Conservation (phyloP, 2,113 vertebrate genomes). For the Antigone vipio region DNA sequence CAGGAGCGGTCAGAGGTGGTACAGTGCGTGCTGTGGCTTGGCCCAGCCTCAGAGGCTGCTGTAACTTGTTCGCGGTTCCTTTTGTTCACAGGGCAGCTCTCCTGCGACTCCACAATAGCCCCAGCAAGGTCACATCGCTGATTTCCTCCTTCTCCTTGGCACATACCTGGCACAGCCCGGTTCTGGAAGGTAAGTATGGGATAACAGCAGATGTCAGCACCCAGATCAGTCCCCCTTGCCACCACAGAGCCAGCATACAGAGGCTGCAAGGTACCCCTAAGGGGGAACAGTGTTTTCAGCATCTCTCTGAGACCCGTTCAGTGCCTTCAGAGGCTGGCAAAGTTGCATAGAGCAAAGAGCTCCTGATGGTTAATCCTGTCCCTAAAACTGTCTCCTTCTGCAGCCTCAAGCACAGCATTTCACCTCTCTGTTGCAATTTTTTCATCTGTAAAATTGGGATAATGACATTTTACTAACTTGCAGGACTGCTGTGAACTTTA, state of each 20-base stretch:
- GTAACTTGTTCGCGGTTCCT: not conserved
- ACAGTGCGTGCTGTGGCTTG: not conserved
- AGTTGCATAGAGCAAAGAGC: not conserved
- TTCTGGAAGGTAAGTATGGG: not conserved
- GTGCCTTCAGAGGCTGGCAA: not conserved
- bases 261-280: not conserved
- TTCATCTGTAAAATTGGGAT: slow-evolving; percentile 62
- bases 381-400: not conserved
- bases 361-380: not conserved
- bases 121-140: not conserved
- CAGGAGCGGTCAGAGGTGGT: not conserved
- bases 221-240: not conserved
- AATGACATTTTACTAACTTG: slow-evolving; percentile 36
- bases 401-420: slow-evolving; percentile 2
- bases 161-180: not conserved
- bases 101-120: not conserved
- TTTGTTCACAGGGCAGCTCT: not conserved
- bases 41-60: not conserved
- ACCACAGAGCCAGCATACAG: not conserved
- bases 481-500: slow-evolving; percentile 53
- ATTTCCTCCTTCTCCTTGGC: not conserved
- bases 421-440: slow-evolving; percentile 29
- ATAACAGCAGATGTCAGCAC: not conserved
- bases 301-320: not conserved
- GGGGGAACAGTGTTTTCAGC: not conserved